These are phyloP conservation scores for Trissolcus basalis DNA, from an alignment of 1,140 invertebrate genomes.

Conservation along the genomic window DNA sequence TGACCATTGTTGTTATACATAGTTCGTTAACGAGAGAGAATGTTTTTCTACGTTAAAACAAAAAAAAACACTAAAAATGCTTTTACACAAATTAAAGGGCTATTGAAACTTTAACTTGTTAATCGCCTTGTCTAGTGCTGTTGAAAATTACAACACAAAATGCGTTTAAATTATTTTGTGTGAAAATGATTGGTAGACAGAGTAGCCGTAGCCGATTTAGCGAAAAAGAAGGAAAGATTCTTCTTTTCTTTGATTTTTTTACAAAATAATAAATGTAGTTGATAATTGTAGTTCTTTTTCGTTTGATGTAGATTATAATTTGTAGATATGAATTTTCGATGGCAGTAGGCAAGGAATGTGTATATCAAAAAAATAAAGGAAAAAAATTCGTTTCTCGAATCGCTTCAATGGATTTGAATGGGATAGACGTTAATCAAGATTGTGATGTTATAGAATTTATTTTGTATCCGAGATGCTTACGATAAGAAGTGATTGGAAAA, in stretches of 20 bases:
- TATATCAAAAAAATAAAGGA: background rate
- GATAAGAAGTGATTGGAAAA: slow-evolving; percentile 26
- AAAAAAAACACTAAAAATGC: slow-evolving; percentile 15
- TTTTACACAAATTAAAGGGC: slow-evolving; percentile 10
- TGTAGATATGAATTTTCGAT: slow-evolving; percentile 3
- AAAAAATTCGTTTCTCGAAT: slow-evolving; percentile 17
- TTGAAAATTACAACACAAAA: slow-evolving; percentile 3
- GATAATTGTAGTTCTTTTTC: background rate
- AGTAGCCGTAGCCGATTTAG: too few relatives aligned
- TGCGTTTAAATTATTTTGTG: too few relatives aligned
- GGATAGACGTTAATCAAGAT: slow-evolving; percentile 5
- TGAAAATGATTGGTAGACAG: too few relatives aligned
- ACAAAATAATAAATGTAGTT: too few relatives aligned
- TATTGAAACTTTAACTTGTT: slow-evolving; percentile 3
- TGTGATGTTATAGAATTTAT: slow-evolving; percentile 23
- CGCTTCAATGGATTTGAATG: slow-evolving; percentile 2
- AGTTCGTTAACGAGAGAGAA: slow-evolving; percentile 28
- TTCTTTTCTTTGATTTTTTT: too few relatives aligned
- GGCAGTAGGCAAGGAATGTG: slow-evolving; percentile 6
- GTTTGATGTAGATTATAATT: background rate
- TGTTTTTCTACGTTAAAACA: slow-evolving; percentile 41
- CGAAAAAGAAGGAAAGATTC: too few relatives aligned
- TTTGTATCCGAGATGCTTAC: slow-evolving; percentile 11
- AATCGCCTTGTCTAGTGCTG: slow-evolving; percentile 10
- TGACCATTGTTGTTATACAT: slow-evolving; percentile 39